Evolutionary conservation across 2,797 vertebrate species (phyloP), one percentile per base, ranked within the genome.

Genomic region (Discoglossus pictus): DNA sequence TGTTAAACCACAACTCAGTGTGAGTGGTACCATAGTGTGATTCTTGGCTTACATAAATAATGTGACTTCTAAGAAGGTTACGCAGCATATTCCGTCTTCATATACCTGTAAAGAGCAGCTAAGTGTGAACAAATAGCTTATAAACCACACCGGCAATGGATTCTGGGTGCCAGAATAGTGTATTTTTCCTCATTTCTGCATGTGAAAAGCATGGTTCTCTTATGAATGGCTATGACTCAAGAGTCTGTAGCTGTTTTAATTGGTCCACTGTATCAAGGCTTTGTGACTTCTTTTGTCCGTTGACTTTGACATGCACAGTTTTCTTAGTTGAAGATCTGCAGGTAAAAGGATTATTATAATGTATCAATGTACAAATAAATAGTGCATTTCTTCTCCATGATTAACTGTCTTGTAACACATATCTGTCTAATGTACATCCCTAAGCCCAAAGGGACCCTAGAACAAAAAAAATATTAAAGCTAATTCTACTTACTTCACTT

Each of bases 401-500:
- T 4, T 31, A 31, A 31, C 27, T 31, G 27, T 4, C 27, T 31
- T 8, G 27, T 31, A 31, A 8, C 27, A 31, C 27, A 31, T 31
- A 4, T 31, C 27, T 31, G 27, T 31, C 4, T 31, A 31, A 4
- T n/a, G n/a, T n/a, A n/a, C n/a, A n/a, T n/a, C n/a, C n/a, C n/a
- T 31, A 8, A 4, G 27, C 27, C 27, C 4, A 31, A 31, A 31
- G 4, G 27, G 27, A 4, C 4, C 4, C 27, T 31, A 31, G 8
- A 31, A 8, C 4, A 31, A 31, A 31, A 8, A 31, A 31, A 8
- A 20, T 0, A 73, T 20, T 46, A 67, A 1, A 21, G 2, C 31
- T 52, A 34, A 23, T 4, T 0, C 9, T 31, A 82, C 92, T 69
- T 89, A 98, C 96, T 90, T 94, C 55, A 91, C 89, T 87, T 92